Base-by-base conservation (phyloP, 92 coral and sea anemone genomes). In the Phenganax marumi region DNA sequence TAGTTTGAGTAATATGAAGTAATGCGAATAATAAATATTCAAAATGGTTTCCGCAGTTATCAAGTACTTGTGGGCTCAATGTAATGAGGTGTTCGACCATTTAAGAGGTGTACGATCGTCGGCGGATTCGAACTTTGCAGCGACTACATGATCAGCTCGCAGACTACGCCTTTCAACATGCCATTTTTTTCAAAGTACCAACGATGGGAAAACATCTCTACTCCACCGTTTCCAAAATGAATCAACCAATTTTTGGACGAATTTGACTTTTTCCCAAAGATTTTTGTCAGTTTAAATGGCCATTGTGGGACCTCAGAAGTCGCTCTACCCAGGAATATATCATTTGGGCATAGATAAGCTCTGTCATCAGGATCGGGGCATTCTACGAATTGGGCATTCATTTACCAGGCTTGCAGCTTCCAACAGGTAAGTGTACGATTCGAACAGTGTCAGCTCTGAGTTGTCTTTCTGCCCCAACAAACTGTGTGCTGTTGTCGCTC, bases 151-250 rank as follows among this genome's bases (percentile, higher is more conserved):
- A 50, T 71, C 54, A 51, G 57, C 53, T 48, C 25, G 22, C 47
- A 86, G 64, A 46, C 80, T 80, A 19, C 81, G 50, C 43, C 43
- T 21, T 49, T 86, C 81, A 1, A 19, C 10, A 13, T 18, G 79
- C 86, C 89, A 86, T 10, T 58, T 62, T 79, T 81, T 80, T n/a
- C 83, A 18, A 22, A 77, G 85, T 18, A 56, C 73, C 16, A 33
- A 71, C 53, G 77, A 13, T 57, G 84, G 86, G 73, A 82, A 75
- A 10, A 87, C 87, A 54, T 75, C 86, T 68, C 79, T 26, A 26
- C 85, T 87, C 89, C 89, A 87, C 58, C 81, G 80, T 73, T 74
- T 87, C 92, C 88, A 86, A 62, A 89, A 89, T 19, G 76, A 48
- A 23, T 85, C 77, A 22, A 87, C 80, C 6, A 85, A 63, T 48